phyloP scores from a whole-genome alignment of 2,797 vertebrate genomes.

The Emys orbicularis region DNA sequence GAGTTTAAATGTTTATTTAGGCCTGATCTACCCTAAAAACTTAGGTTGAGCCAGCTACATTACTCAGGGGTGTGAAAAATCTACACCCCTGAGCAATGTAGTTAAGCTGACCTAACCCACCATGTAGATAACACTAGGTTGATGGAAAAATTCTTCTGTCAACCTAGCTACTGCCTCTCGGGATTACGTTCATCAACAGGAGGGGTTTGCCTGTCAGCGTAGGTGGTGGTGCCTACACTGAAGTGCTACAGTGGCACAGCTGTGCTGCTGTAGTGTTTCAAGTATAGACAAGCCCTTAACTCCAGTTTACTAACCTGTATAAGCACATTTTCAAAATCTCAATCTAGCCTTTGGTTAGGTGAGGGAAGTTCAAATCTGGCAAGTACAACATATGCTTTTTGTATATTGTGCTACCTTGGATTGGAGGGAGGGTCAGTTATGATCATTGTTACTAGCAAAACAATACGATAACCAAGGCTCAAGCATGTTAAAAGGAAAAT shows the following conservation, averaged over 20 bases:
- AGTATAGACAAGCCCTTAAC: neutral
- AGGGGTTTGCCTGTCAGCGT: neutral
- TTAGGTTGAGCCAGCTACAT: neutral
- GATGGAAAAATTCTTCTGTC: no score
- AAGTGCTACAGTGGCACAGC: neutral
- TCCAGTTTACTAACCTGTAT: neutral
- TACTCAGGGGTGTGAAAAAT: neutral
- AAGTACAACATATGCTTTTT: neutral
- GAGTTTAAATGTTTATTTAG: no score
- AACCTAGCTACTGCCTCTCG: neutral
- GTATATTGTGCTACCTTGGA: neutral
- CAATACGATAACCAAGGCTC: neutral
- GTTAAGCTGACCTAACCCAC: neutral
- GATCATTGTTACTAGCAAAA: conserved; percentile 12
- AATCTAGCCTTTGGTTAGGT: neutral
- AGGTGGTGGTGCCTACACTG: neutral
- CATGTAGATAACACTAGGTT: neutral
- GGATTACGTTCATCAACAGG: neutral
- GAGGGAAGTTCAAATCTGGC: neutral
- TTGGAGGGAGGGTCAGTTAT: neutral
- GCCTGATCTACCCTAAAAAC: neutral
- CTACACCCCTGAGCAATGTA: neutral
- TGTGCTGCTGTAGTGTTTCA: neutral
- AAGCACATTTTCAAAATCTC: neutral
- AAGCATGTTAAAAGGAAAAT: neutral